Percentiles rank a stretch among this genome's conserved stretches.
Conservation (phyloP, 2,113 vertebrate species). For the Gasterosteus nipponicus region DNA sequence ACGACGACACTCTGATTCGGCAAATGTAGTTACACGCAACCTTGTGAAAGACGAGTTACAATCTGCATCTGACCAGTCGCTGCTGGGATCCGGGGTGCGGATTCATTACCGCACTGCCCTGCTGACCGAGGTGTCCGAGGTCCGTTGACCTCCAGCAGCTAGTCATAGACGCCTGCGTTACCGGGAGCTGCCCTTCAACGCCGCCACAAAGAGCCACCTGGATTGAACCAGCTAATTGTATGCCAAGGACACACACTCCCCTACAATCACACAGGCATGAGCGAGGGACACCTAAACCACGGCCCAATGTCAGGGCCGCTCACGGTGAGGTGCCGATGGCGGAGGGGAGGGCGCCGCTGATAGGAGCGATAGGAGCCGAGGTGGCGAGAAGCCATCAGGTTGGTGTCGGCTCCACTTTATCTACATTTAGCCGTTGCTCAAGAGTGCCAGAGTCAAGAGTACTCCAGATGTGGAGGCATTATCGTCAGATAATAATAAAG, state of each 20-base stretch:
- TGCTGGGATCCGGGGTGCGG: conserved; percentile 15
- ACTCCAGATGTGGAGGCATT: conserved; percentile 34
- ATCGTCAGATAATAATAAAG: conserved; percentile 55
- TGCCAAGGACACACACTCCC: conserved; percentile 78
- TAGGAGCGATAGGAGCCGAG: conserved; percentile 65
- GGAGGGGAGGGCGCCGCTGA: conserved; percentile 60
- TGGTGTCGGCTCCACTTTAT: conserved; percentile 54
- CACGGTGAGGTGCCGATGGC: conserved; percentile 52
- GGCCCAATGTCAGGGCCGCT: conserved; percentile 73
- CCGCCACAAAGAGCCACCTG: conserved; percentile 62
- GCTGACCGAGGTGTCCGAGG: conserved; percentile 30
- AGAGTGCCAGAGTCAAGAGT: conserved; percentile 16
- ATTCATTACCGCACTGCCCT: conserved; percentile 30
- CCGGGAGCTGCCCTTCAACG: conserved; percentile 43
- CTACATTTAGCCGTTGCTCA: conserved; percentile 46
- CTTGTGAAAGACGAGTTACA: conserved; percentile 33
- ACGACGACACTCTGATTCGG: conserved; percentile 38
- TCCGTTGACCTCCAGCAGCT: conserved; percentile 66
- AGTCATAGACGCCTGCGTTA: conserved; percentile 61
- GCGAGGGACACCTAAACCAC: conserved; percentile 69
- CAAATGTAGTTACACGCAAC: conserved; percentile 12
- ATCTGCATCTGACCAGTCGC: conserved; percentile 12
- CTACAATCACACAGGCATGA: conserved; percentile 30
- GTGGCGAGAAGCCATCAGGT: conserved; percentile 56
- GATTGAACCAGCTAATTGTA: conserved; percentile 79